Percentiles rank a stretch among this genome's conserved stretches.
phyloP scores from a whole-genome alignment of 2,888 invertebrate species.

The Drosophila glabriapex region DNA sequence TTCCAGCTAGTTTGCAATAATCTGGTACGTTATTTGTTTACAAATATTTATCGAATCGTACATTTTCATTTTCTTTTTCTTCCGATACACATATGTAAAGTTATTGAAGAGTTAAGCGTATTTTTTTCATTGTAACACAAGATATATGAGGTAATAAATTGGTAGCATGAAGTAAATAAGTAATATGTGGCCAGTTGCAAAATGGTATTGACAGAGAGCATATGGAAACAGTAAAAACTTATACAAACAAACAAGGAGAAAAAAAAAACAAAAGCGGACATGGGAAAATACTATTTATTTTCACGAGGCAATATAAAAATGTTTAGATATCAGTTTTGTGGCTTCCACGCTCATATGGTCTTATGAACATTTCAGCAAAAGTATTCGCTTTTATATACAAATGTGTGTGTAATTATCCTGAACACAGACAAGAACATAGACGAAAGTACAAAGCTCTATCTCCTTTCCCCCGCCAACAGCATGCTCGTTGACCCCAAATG shows the following conservation, averaged over 20 bases:
- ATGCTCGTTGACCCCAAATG: conserved; percentile 31
- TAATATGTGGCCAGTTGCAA: not conserved
- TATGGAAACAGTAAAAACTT: not conserved
- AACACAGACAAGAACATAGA: not conserved
- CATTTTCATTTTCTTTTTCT: not conserved
- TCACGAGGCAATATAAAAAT: not conserved
- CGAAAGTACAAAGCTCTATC: not conserved
- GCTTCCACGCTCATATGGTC: conserved; percentile 4
- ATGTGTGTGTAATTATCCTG: conserved; percentile 7
- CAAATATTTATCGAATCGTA: not conserved
- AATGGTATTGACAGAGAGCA: not conserved
- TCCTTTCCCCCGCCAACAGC: not conserved
- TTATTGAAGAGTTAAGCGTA: not conserved
- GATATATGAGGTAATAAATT: not conserved
- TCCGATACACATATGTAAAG: not conserved
- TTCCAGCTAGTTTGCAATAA: not conserved
- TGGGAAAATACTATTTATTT: not conserved
- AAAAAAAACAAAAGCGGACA: not conserved
- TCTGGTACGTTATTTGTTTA: not conserved
- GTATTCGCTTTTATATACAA: conserved; percentile 2
- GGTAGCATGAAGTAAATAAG: not conserved
- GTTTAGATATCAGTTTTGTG: not conserved
- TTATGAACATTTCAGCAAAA: conserved; percentile 19
- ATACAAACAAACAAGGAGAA: not conserved
- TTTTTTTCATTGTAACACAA: not conserved